These are phyloP conservation scores for Anaspis maculata DNA, from an alignment of 2,888 invertebrate genomes.

Conservation along the genomic window DNA sequence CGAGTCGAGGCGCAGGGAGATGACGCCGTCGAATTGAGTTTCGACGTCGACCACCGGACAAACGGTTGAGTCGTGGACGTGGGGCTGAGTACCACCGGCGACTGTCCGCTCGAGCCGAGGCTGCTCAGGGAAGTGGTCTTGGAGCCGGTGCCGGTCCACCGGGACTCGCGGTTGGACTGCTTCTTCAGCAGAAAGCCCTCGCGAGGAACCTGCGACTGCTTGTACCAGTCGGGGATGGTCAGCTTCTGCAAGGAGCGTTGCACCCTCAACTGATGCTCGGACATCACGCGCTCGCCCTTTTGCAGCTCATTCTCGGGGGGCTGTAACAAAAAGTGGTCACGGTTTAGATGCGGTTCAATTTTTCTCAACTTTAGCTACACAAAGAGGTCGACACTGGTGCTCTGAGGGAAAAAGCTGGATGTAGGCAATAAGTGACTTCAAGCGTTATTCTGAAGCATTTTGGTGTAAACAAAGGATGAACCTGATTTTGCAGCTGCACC, in stretches of 20 bases:
- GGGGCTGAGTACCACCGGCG: slow-evolving; percentile 38
- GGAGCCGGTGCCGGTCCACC: slow-evolving; percentile 51
- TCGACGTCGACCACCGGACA: slow-evolving; percentile 66
- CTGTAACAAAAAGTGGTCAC: slow-evolving; percentile 48
- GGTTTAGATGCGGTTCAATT: not conserved
- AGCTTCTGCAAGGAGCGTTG: slow-evolving; percentile 89
- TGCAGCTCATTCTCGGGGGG: slow-evolving; percentile 92
- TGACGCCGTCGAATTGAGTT: slow-evolving; percentile 64
- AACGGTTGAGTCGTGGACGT: slow-evolving; percentile 42
- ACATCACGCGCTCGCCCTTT: slow-evolving; percentile 78
- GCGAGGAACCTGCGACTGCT: slow-evolving; percentile 59
- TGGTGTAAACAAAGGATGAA: no score
- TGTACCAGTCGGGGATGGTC: slow-evolving; percentile 93
- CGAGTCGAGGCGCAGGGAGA: slow-evolving; percentile 67
- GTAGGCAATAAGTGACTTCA: no score
- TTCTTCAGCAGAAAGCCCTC: slow-evolving; percentile 78
- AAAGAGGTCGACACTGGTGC: no score
- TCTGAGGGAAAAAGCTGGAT: no score
- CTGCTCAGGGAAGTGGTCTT: slow-evolving; percentile 83
- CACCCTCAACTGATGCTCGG: slow-evolving; percentile 89
- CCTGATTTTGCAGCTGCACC: no score
- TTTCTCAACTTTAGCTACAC: no score
- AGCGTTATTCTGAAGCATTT: no score
- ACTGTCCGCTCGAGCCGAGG: slow-evolving; percentile 46
- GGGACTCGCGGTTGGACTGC: slow-evolving; percentile 47